Evolutionary conservation across 37 sponge, comb jelly and placozoan species (phyloP).

Genomic region (Cliona cf. orientalis): DNA sequence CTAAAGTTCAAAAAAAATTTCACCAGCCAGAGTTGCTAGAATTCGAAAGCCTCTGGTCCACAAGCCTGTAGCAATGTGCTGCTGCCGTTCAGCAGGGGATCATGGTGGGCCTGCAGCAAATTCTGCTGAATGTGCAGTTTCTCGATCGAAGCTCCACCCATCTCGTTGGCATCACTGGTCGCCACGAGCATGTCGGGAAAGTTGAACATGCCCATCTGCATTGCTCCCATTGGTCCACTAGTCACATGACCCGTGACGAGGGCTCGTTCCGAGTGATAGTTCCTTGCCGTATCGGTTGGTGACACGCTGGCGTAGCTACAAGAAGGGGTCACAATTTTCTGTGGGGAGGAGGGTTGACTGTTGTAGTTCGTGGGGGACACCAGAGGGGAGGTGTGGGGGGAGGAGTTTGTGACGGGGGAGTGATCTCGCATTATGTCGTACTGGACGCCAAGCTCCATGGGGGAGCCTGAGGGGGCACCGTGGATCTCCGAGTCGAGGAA

Average conservation of each 20-base stretch:
- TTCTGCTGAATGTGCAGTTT: not conserved
- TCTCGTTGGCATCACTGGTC: not conserved
- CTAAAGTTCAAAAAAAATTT: not conserved
- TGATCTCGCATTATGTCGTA: not conserved
- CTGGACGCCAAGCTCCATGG: not conserved
- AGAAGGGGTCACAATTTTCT: not conserved
- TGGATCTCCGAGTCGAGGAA: not conserved
- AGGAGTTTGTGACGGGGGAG: not conserved
- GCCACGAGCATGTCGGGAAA: conserved; percentile 10
- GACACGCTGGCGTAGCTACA: not conserved
- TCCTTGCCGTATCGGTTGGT: not conserved
- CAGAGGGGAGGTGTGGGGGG: not conserved
- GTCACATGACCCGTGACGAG: too few species aligned
- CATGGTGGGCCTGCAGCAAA: conserved; percentile 13
- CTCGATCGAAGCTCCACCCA: not conserved
- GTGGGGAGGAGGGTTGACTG: not conserved
- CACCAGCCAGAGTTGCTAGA: not conserved
- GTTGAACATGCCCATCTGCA: not conserved
- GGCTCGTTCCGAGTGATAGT: too few species aligned
- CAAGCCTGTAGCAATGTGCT: not conserved
- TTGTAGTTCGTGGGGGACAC: too few species aligned
- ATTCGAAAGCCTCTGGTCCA: not conserved
- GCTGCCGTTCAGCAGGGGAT: conserved; percentile 15
- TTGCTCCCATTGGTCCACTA: too few species aligned
- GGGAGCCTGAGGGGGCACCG: too few species aligned